A percentile compares a stretch with the other conserved stretches of the same genome.
These are phyloP conservation scores for Caracal caracal DNA, from an alignment of 2,113 vertebrate genomes.

Conservation along the genomic window DNA sequence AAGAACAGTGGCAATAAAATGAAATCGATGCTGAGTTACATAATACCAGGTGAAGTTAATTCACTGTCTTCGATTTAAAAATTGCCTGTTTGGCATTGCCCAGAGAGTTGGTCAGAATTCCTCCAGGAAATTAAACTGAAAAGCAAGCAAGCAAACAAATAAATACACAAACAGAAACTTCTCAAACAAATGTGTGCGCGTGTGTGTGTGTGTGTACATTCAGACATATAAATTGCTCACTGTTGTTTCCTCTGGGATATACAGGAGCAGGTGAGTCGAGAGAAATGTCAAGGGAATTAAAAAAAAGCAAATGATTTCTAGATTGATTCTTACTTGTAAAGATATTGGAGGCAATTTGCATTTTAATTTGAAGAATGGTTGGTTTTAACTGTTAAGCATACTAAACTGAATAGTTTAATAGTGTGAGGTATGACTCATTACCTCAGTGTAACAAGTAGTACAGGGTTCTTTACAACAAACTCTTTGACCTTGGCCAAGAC, in stretches of 20 bases:
- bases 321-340: constrained; percentile 10
- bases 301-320: background rate
- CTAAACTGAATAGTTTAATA: background rate
- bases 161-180: background rate
- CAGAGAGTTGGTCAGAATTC: constrained; percentile 32
- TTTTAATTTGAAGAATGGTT: constrained; percentile 22
- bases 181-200: background rate
- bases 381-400: background rate
- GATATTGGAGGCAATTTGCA: background rate
- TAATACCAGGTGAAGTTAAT: background rate
- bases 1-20: background rate
- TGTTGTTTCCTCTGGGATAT: background rate
- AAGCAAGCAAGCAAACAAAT: background rate
- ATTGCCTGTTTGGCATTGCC: background rate
- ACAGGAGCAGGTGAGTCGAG: background rate
- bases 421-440: background rate
- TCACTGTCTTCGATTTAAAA: constrained; percentile 42
- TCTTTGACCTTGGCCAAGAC: background rate
- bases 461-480: background rate
- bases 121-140: constrained; percentile 32
- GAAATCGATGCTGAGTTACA: background rate
- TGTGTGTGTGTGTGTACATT: background rate
- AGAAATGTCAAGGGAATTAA: background rate
- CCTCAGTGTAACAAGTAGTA: background rate
- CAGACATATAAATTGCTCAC: background rate